These are phyloP conservation scores for Hyposmocoma kahamanoa DNA, from an alignment of 1,140 invertebrate species.

Conservation along the genomic window DNA sequence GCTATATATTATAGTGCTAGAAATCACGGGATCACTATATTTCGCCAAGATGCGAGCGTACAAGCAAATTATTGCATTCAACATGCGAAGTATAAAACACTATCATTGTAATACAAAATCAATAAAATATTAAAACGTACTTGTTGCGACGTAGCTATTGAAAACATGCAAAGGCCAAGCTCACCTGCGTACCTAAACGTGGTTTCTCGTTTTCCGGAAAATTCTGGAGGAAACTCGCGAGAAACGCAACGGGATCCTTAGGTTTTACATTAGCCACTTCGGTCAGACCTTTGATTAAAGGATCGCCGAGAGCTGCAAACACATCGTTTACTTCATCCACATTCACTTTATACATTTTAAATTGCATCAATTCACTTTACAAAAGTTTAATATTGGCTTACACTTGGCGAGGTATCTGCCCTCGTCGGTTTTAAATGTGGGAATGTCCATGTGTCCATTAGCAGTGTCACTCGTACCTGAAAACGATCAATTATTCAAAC, in stretches of 20 bases:
- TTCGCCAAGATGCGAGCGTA: no score
- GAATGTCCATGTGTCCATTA: constrained; percentile 78
- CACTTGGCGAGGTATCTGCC: constrained; percentile 87
- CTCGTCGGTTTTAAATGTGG: constrained; percentile 85
- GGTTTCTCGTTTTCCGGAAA: constrained; percentile 76
- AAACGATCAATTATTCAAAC: constrained; percentile 63
- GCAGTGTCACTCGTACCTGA: constrained; percentile 67
- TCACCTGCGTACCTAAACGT: constrained; percentile 51
- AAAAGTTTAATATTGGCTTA: constrained; percentile 66
- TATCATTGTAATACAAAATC: no score
- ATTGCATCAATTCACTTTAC: constrained; percentile 15
- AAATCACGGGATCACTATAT: no score
- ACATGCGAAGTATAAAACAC: no score
- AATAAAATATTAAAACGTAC: no score
- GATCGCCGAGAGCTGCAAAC: constrained; percentile 86
- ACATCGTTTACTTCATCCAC: constrained; percentile 49
- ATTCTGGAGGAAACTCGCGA: constrained; percentile 87
- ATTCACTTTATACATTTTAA: constrained; percentile 26
- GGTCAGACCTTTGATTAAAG: constrained; percentile 88
- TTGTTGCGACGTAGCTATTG: no score
- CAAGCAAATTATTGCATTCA: no score
- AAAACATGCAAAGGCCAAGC: constrained; percentile 3
- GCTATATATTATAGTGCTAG: no score
- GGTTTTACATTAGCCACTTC: constrained; percentile 88
- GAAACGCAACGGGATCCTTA: constrained; percentile 86